These are phyloP conservation scores for Orthosia incerta DNA, from an alignment of 2,888 invertebrate genomes.

Conservation along the genomic window DNA sequence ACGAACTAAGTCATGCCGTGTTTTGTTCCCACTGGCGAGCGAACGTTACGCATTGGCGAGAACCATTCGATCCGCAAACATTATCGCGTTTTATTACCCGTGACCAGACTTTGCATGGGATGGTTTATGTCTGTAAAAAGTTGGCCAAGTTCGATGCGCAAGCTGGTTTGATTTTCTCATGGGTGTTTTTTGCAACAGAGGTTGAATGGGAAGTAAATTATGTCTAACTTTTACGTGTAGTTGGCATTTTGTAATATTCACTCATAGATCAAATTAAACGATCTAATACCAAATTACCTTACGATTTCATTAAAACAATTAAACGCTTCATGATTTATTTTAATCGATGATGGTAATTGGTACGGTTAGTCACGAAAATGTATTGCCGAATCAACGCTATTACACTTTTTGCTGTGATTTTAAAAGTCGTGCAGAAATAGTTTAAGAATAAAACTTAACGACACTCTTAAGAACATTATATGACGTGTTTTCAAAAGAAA, in stretches of 20 bases:
- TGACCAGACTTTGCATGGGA: slow-evolving; percentile 46
- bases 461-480: background rate
- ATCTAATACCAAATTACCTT: background rate
- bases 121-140: slow-evolving; percentile 14
- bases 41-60: slow-evolving; percentile 34
- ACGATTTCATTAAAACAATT: background rate
- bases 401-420: background rate
- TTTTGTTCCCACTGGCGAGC: slow-evolving; percentile 17
- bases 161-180: slow-evolving; percentile 2
- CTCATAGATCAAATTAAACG: no score
- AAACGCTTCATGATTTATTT: background rate
- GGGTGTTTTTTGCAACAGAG: background rate
- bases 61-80: slow-evolving; percentile 57
- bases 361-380: background rate
- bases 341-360: background rate
- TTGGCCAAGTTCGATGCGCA: slow-evolving; percentile 12
- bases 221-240: background rate
- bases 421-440: background rate
- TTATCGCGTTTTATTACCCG: slow-evolving; percentile 57
- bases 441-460: background rate
- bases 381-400: background rate
- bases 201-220: background rate
- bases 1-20: slow-evolving; percentile 5
- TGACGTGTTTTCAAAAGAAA: background rate
- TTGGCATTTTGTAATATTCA: no score